These are phyloP conservation scores for Capricornis sumatraensis DNA, from an alignment of 2,113 vertebrate species.

Conservation along the genomic window DNA sequence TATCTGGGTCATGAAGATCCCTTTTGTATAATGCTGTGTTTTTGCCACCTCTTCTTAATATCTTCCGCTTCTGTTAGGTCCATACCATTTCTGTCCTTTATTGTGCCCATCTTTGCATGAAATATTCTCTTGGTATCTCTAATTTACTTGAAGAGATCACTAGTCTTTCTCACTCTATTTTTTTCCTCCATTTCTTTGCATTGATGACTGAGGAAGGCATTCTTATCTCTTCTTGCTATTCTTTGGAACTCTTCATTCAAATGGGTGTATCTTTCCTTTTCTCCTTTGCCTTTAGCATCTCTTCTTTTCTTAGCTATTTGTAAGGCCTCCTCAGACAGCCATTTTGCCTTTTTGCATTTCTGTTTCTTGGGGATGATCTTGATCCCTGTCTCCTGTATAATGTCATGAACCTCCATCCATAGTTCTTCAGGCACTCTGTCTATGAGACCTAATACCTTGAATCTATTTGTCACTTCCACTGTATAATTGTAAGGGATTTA, in stretches of 20 bases:
- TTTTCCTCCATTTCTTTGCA: background rate
- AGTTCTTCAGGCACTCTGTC: background rate
- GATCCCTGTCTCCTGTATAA: background rate
- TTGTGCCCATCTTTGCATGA: background rate
- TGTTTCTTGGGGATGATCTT: background rate
- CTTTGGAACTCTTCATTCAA: background rate
- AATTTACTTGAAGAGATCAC: background rate
- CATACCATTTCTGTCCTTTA: background rate
- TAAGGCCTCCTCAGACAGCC: background rate
- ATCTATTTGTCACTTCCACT: too few species aligned
- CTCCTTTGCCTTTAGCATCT: background rate
- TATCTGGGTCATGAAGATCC: background rate
- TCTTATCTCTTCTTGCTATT: background rate
- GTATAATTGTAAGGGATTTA: too few species aligned
- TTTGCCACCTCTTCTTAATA: background rate
- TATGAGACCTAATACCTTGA: background rate
- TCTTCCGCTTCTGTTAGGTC: background rate
- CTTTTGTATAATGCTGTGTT: background rate
- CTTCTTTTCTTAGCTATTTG: background rate
- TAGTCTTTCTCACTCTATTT: background rate
- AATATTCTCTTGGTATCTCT: too few species aligned
- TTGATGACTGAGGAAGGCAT: background rate
- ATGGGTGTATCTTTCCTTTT: background rate
- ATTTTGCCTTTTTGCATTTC: background rate
- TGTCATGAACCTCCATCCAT: background rate